phyloP scores from a whole-genome alignment of 2,888 invertebrate genomes.

The Acholoe squamosa region DNA sequence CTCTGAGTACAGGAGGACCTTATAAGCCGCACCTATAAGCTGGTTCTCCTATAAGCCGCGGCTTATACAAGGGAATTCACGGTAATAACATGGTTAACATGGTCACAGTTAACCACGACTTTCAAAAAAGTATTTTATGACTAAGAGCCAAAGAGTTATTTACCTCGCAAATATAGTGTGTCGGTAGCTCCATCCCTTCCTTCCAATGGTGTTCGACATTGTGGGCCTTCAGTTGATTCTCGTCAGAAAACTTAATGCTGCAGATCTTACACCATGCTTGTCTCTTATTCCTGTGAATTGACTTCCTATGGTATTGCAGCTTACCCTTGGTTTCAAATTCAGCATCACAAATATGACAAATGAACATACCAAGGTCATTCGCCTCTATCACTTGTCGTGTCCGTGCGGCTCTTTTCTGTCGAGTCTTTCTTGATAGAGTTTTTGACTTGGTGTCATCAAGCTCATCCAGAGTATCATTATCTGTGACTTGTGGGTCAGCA shows the following conservation, averaged over 20 bases:
- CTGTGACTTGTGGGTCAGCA: no score
- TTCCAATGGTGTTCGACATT: background rate
- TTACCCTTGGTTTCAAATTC: background rate
- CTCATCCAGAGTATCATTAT: background rate
- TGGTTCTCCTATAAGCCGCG: no score
- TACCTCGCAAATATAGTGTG: background rate
- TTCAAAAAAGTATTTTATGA: no score
- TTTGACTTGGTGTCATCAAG: background rate
- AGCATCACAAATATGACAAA: background rate
- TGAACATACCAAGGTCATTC: background rate
- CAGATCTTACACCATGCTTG: conserved; percentile 29
- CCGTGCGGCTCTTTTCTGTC: background rate
- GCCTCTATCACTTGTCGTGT: background rate
- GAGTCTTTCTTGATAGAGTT: background rate
- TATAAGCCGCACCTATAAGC: no score
- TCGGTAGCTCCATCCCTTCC: conserved; percentile 53
- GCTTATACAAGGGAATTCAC: no score
- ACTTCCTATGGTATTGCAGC: background rate
- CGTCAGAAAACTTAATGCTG: background rate
- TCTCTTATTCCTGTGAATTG: conserved; percentile 12
- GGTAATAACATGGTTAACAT: no score
- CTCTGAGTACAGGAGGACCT: no score
- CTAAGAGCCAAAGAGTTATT: background rate
- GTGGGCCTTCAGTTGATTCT: conserved; percentile 17
- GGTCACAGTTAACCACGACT: no score